A percentile compares a stretch with the other conserved stretches of the same genome.
phyloP scores from a whole-genome alignment of 2,113 vertebrate species.

The Platanista minor region DNA sequence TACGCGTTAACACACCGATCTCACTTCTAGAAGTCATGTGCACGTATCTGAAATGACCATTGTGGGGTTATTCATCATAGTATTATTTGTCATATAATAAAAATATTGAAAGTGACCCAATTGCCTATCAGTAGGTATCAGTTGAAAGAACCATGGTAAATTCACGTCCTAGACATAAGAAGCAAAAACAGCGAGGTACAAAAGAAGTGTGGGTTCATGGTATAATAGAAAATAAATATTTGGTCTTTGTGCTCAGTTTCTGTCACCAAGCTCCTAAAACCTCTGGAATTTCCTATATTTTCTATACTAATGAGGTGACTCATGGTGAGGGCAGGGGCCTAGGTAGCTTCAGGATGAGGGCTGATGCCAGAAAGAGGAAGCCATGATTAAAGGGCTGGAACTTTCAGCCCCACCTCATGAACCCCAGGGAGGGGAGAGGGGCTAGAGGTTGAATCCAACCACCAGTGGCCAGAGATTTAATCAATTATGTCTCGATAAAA shows the following conservation, averaged over 20 bases:
- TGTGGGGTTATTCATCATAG: not conserved
- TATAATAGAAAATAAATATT: not conserved
- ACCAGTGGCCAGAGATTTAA: not conserved
- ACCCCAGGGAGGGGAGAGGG: not conserved
- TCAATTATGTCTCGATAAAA: not conserved
- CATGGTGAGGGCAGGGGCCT: not conserved
- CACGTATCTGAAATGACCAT: fast-evolving
- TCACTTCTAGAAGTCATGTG: not conserved
- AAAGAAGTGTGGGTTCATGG: not conserved
- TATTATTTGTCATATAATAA: not conserved
- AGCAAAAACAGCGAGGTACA: not conserved
- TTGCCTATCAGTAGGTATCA: not conserved
- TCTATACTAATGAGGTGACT: not conserved
- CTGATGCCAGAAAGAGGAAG: not conserved
- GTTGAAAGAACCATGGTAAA: not conserved
- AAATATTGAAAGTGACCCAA: not conserved
- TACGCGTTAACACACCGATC: not conserved
- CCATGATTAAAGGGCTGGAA: too few relatives aligned
- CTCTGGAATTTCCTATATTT: not conserved
- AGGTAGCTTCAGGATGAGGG: not conserved
- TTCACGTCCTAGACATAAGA: not conserved
- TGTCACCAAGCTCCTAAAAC: not conserved
- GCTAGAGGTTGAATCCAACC: not conserved
- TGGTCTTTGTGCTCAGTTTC: not conserved
- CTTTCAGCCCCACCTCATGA: not conserved